These are phyloP conservation scores for Schizothorax lantsangensis DNA, from an alignment of 2,797 vertebrate genomes.

Conservation along the genomic window DNA sequence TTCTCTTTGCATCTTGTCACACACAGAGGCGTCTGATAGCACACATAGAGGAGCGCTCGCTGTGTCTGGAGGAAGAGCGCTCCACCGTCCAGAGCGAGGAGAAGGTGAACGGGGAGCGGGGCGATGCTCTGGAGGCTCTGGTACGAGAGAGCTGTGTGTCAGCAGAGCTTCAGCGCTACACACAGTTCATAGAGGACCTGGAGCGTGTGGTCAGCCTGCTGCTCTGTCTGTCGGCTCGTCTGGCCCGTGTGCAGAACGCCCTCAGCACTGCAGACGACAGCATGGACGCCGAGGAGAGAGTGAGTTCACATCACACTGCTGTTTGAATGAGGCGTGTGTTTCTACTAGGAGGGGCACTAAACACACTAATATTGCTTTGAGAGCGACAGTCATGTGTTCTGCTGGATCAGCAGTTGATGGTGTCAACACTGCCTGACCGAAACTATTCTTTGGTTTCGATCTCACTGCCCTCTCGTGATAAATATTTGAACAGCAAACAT, in stretches of 20 bases:
- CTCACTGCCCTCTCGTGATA: conserved; percentile 80
- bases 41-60: conserved; percentile 76
- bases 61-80: conserved; percentile 71
- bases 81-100: conserved; percentile 72
- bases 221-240: conserved; percentile 89
- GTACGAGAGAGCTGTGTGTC: conserved; percentile 78
- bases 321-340: conserved; percentile 5
- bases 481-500: conserved; percentile 53
- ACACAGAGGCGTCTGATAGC: conserved; percentile 80
- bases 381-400: conserved; percentile 64
- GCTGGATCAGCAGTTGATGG: conserved; percentile 70
- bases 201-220: conserved; percentile 94
- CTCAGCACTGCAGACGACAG: conserved; percentile 80
- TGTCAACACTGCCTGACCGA: conserved; percentile 81
- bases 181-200: conserved; percentile 90
- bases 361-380: background rate
- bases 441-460: conserved; percentile 76
- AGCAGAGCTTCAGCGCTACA: conserved; percentile 86
- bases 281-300: conserved; percentile 88
- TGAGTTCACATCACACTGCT: conserved; percentile 64
- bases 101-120: conserved; percentile 68
- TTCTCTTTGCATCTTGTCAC: background rate
- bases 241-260: conserved; percentile 89
- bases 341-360: background rate
- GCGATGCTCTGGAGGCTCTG: conserved; percentile 73